Conservation (phyloP, 2,797 vertebrate genomes). For the Onychomys leucogaster region DNA sequence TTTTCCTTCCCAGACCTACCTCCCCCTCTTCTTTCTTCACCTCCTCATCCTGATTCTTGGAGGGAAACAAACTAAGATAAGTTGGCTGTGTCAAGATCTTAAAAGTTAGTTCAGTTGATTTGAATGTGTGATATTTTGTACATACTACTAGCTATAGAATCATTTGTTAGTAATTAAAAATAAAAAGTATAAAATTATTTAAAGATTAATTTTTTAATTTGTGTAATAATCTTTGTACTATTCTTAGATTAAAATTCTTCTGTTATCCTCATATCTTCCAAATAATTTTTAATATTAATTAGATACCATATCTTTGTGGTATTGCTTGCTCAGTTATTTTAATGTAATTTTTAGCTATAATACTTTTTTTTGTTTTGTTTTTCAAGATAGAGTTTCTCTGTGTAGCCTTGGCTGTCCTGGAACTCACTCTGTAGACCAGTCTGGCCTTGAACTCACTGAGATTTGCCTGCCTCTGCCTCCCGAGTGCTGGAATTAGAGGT, state of each 20-base stretch:
- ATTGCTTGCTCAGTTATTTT: slow-evolving; percentile 6
- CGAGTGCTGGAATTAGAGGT: too few species aligned
- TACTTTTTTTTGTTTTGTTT: background rate
- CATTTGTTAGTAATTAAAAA: slow-evolving; percentile 58
- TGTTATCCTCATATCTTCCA: background rate
- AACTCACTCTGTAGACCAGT: too few species aligned
- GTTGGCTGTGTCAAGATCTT: slow-evolving; percentile 45
- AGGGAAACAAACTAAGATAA: slow-evolving; percentile 46
- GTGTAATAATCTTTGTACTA: background rate
- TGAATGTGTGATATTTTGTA: slow-evolving; percentile 38
- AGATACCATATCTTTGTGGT: background rate
- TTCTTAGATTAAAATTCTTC: slow-evolving; percentile 36
- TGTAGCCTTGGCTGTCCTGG: too few species aligned
- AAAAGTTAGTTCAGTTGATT: slow-evolving; percentile 47
- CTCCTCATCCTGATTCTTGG: slow-evolving; percentile 36
- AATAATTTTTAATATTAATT: slow-evolving; percentile 9
- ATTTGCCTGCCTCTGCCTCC: too few species aligned
- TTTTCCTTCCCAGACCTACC: background rate
- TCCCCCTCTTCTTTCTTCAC: background rate
- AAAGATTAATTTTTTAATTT: too few species aligned
- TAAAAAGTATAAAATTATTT: background rate
- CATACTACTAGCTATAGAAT: background rate
- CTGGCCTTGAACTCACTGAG: too few species aligned
- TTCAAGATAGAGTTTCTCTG: too few species aligned
- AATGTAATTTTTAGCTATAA: background rate